Evolutionary conservation across 2,888 invertebrate genomes (phyloP).

Genomic region (Andrena dorsata): DNA sequence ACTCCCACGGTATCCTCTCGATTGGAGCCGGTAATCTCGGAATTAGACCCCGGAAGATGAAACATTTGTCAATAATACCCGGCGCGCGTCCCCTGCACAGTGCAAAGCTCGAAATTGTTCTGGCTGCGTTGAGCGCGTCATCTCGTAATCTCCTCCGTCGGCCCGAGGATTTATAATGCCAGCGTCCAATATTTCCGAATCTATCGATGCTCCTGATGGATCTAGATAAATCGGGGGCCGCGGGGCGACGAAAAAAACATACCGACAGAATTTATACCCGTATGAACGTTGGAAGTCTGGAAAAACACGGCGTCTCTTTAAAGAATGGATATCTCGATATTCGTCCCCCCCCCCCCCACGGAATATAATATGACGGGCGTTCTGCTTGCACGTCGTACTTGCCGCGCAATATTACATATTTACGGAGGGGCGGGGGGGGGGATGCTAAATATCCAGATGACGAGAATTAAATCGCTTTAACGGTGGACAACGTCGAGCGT

Average conservation of each 20-base stretch:
- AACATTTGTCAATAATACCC: neutral
- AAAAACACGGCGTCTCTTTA: neutral
- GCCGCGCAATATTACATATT: neutral
- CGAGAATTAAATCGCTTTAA: conserved; percentile 13
- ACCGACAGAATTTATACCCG: conserved; percentile 9
- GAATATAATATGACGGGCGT: neutral
- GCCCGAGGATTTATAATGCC: conserved; percentile 6
- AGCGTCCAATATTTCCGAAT: conserved; percentile 31
- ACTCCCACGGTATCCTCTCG: neutral
- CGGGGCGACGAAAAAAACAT: neutral
- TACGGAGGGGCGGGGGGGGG: neutral
- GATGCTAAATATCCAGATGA: neutral
- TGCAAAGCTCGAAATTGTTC: neutral
- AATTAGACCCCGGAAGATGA: conserved; percentile 1
- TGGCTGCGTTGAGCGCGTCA: neutral
- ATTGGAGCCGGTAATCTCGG: neutral
- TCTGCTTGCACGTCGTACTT: conserved; percentile 5
- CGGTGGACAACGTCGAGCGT: neutral
- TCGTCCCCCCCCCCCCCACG: neutral
- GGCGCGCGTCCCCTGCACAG: neutral
- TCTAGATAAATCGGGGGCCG: conserved; percentile 4
- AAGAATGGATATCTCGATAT: conserved; percentile 9
- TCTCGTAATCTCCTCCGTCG: neutral
- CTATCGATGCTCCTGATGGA: neutral
- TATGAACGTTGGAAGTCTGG: neutral